phyloP scores from a whole-genome alignment of 2,888 invertebrate species.

The Mythimna pallens region DNA sequence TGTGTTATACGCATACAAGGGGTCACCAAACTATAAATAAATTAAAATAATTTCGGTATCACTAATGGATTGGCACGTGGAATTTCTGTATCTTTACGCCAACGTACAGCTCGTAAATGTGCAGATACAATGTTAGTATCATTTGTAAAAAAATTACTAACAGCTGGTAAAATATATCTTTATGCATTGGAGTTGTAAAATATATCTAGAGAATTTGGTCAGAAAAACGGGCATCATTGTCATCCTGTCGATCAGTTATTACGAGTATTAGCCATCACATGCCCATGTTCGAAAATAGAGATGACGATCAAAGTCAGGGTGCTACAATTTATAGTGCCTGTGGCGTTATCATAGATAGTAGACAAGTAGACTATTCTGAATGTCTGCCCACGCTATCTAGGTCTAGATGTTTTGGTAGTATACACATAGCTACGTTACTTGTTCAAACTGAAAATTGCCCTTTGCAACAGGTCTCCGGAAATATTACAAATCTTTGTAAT shows the following conservation, averaged over 20 bases:
- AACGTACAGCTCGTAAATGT: not conserved
- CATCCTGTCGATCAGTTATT: not conserved
- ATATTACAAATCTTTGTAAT: conserved; percentile 45
- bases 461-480: conserved; percentile 31
- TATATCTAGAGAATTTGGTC: not conserved
- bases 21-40: conserved; percentile 26
- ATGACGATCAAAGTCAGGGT: not conserved
- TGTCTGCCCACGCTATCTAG: not conserved
- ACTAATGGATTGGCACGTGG: conserved; percentile 11
- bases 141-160: not conserved
- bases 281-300: no score
- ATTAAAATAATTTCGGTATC: conserved; percentile 21
- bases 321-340: not conserved
- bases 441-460: conserved; percentile 23
- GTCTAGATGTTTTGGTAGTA: not conserved
- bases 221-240: not conserved
- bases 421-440: not conserved
- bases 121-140: not conserved
- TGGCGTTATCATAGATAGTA: not conserved
- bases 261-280: not conserved
- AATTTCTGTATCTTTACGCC: not conserved
- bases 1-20: conserved; percentile 27
- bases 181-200: not conserved
- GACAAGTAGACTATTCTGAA: not conserved
- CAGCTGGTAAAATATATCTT: not conserved